Percentiles rank a stretch among this genome's conserved stretches.
Evolutionary conservation across 2,888 invertebrate species (phyloP).

Genomic region (Halocaridina rubra): DNA sequence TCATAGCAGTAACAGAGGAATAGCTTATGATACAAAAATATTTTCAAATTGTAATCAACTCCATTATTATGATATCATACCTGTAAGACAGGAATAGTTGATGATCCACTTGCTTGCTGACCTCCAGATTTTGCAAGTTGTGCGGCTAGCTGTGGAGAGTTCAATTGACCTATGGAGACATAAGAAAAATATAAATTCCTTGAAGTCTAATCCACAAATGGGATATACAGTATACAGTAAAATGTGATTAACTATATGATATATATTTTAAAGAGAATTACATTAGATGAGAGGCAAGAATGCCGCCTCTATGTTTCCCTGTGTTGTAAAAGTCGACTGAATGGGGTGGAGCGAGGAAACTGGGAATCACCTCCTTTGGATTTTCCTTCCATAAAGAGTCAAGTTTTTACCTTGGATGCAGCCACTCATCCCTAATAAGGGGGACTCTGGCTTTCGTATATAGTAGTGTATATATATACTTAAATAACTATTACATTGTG

Average conservation of each 20-base stretch:
- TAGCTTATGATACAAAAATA: too few species aligned
- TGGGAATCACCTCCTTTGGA: too few species aligned
- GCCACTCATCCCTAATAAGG: neutral
- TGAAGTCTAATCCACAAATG: neutral
- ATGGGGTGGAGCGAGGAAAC: too few species aligned
- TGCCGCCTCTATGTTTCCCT: too few species aligned
- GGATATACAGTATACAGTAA: neutral
- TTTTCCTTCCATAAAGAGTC: too few species aligned
- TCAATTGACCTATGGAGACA: slow-evolving; percentile 39
- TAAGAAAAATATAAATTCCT: neutral
- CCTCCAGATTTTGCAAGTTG: slow-evolving; percentile 55
- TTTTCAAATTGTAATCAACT: too few species aligned
- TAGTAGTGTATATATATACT: too few species aligned
- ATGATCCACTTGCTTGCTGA: slow-evolving; percentile 39
- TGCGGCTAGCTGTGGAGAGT: slow-evolving; percentile 59
- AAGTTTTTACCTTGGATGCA: too few species aligned
- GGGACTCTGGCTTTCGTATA: neutral
- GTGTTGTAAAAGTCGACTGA: neutral
- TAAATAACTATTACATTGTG: too few species aligned
- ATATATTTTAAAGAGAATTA: neutral
- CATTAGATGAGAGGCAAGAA: neutral
- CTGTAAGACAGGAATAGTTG: slow-evolving; percentile 56
- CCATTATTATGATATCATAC: too few species aligned
- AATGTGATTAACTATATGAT: neutral
- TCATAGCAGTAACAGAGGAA: too few species aligned